Evolutionary conservation across 1,140 invertebrate genomes (phyloP).

Genomic region (Apis cerana): DNA sequence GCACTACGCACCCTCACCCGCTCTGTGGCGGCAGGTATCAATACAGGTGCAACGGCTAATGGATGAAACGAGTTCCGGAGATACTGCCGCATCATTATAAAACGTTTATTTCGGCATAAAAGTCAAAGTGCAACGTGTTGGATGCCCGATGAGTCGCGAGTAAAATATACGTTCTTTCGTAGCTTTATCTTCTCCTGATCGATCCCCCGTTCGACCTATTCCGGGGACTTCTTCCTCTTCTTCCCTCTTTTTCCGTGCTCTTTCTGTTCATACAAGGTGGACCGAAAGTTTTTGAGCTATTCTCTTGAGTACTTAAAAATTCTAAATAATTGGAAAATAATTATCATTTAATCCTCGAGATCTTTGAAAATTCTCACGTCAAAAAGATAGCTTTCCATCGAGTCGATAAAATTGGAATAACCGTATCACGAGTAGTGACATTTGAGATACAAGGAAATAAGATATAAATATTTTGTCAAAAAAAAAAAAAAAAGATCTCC

Average conservation of each 20-base stretch:
- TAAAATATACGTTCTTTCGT: conserved; percentile 54
- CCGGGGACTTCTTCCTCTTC: not conserved
- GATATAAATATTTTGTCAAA: too few species aligned
- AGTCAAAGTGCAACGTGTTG: conserved; percentile 64
- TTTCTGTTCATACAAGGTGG: not conserved
- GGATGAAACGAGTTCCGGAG: conserved; percentile 66
- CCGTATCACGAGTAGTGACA: too few species aligned
- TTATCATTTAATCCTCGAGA: too few species aligned
- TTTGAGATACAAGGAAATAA: too few species aligned
- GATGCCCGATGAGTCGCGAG: conserved; percentile 58
- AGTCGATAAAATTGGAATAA: too few species aligned
- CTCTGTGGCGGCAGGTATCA: not conserved
- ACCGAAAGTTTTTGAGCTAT: too few species aligned
- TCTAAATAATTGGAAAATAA: too few species aligned
- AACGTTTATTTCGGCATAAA: conserved; percentile 70
- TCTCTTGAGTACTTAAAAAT: too few species aligned
- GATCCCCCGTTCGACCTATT: conserved; percentile 23
- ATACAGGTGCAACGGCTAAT: conserved; percentile 67
- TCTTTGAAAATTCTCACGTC: too few species aligned
- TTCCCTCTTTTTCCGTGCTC: not conserved
- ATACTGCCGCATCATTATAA: conserved; percentile 72
- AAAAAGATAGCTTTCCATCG: too few species aligned
- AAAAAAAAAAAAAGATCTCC: too few species aligned
- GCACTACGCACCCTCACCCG: conserved; percentile 52
- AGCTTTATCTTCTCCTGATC: conserved; percentile 47